These are phyloP conservation scores for Cephus pulcher DNA, from an alignment of 2,888 invertebrate genomes.

Conservation along the genomic window DNA sequence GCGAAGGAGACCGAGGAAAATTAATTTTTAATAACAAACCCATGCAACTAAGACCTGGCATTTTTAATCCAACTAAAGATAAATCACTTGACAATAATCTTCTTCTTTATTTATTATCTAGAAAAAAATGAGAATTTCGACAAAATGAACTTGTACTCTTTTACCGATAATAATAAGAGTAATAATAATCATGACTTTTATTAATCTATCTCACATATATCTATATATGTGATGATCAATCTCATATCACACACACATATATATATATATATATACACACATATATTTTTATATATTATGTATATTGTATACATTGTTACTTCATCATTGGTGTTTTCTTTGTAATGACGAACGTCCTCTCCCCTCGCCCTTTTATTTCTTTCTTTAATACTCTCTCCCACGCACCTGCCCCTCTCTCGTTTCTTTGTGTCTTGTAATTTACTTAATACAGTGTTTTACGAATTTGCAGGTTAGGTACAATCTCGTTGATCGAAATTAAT, in stretches of 20 bases:
- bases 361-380: neutral
- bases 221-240: constrained; percentile 42
- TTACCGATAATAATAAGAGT: constrained; percentile 10
- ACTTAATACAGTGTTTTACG: neutral
- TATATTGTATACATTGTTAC: constrained; percentile 55
- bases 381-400: neutral
- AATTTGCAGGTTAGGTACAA: neutral
- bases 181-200: constrained; percentile 54
- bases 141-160: neutral
- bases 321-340: constrained; percentile 40
- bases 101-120: neutral
- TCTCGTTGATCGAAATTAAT: neutral
- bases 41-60: neutral
- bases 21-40: neutral
- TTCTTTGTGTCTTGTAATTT: neutral
- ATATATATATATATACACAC: constrained; percentile 31
- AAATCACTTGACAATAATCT: neutral
- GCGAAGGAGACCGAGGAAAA: neutral
- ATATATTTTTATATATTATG: constrained; percentile 46
- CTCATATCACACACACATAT: constrained; percentile 12
- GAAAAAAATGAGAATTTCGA: neutral
- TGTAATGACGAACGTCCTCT: constrained; percentile 2
- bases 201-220: constrained; percentile 57
- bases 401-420: neutral
- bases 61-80: neutral